Evolutionary conservation across 64 coral and sea anemone genomes (phyloP).

Genomic region (Hydrozoanthus tunicans): DNA sequence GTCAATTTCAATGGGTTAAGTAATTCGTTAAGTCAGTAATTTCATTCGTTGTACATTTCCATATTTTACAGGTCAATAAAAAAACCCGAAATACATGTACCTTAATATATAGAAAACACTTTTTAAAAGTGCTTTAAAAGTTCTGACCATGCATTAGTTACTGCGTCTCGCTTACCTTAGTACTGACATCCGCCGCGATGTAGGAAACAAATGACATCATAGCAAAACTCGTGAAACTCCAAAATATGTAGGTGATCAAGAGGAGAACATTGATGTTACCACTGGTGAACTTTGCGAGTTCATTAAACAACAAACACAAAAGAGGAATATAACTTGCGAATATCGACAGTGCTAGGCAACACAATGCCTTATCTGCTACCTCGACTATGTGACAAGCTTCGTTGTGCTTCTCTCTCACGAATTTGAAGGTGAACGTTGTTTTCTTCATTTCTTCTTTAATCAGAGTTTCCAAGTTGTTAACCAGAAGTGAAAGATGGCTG

Average conservation of each 20-base stretch:
- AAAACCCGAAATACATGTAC: no score
- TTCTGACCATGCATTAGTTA: no score
- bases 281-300: conserved; percentile 19
- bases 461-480: conserved; percentile 15
- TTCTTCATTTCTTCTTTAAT: conserved; percentile 8
- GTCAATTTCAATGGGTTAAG: no score
- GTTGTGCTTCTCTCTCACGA: conserved; percentile 24
- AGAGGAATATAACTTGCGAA: conserved; percentile 14
- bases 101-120: no score
- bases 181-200: conserved; percentile 6
- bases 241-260: neutral
- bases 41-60: no score
- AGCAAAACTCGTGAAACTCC: neutral
- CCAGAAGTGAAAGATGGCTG: conserved; percentile 11
- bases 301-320: conserved; percentile 16
- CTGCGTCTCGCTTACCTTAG: conserved; percentile 7
- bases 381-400: conserved; percentile 10
- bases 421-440: neutral
- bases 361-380: conserved; percentile 22
- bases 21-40: no score
- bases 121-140: no score
- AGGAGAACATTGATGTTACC: neutral
- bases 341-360: neutral
- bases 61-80: no score
- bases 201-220: conserved; percentile 39